Base-by-base conservation (phyloP, 2,797 vertebrate species). In the Cottoperca gobio region DNA sequence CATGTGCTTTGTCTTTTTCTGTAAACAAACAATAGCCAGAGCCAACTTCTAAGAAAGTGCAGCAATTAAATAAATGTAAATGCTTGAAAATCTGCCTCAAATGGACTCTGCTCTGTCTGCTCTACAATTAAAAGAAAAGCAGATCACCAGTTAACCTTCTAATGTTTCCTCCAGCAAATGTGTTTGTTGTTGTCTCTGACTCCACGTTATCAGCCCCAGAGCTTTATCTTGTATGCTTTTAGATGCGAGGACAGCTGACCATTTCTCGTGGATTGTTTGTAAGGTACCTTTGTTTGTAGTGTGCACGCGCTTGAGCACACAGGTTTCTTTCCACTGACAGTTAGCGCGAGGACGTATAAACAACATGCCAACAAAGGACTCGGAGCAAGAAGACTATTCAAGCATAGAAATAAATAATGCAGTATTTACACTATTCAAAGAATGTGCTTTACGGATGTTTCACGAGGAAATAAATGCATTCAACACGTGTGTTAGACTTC, bases 61-160 rank as follows among this genome's bases (percentile, higher is more conserved):
- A 26, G 28, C 50, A 49, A 57, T 58, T 50, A 62, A 86, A 83
- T 88, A 79, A 82, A 86, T 65, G 21, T 13, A 61, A 57, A 69
- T 45, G 33, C 31, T 31, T 71, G 9, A 39, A 76, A 73, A 53
- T 63, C 6, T 14, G 8, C 6, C 16, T 35, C 3, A 5, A 33
- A 9, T 50, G 21, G 26, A 28, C 17, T 65, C 5, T 0, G 16
- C 40, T 72, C 4, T 8, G 14, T 52, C 31, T 55, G 10, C 19
- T 26, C 14, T n/a, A 5, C 16, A 6, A 23, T n/a, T 8, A 39
- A 54, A 54, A 55, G 21, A 33, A 48, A 31, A 54, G 19, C 6
- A 21, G 5, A 57, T 26, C 13, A 42, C 6, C 17, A 8, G 24
- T 33, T 53, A 7, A 16, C 2, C 13, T 5, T 58, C 21, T 31